Evolutionary conservation across 2,888 invertebrate species (phyloP).

Genomic region (Fragum whitleyi): DNA sequence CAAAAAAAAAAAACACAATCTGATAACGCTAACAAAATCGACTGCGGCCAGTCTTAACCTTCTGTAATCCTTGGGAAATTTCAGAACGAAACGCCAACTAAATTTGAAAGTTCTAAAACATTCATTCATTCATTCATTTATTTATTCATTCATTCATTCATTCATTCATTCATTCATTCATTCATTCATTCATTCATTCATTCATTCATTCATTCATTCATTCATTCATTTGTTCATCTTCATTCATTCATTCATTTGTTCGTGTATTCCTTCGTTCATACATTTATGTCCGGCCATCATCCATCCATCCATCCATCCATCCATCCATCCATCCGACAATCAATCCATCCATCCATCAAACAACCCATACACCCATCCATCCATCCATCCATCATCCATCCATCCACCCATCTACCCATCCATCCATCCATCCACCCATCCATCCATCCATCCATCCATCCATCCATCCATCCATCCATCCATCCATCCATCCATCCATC

Average conservation of each 20-base stretch:
- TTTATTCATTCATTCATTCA: no score
- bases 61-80: neutral
- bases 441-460: neutral
- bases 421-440: neutral
- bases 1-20: no score
- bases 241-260: neutral
- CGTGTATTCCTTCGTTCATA: no score
- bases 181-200: neutral
- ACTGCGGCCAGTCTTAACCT: no score
- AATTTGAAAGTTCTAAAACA: no score
- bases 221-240: neutral
- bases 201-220: neutral
- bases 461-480: neutral
- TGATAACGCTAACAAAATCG: no score
- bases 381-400: no score
- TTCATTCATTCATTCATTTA: no score
- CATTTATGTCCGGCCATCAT: neutral
- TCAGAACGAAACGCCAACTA: neutral
- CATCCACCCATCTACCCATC: neutral
- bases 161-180: no score
- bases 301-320: neutral
- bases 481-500: neutral
- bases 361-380: no score
- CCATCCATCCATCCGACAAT: neutral
- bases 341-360: no score